Percentiles rank a stretch among this genome's conserved stretches.
Evolutionary conservation across 2,113 vertebrate genomes (phyloP).

Genomic region (Gasterosteus aculeatus): DNA sequence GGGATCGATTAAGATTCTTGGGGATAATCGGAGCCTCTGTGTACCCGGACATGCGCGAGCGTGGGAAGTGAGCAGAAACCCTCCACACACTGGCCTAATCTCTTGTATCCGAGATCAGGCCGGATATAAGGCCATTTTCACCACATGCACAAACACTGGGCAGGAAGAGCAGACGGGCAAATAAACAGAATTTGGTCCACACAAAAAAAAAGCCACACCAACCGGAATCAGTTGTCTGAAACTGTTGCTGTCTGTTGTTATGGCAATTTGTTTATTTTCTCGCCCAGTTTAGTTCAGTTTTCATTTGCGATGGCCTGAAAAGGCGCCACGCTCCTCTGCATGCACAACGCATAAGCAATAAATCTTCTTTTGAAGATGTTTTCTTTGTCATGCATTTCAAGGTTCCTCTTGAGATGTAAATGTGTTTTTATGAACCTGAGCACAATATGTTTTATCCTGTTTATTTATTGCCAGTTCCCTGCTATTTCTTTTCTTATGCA

Average conservation of each 20-base stretch:
- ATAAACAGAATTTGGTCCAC: conserved; percentile 33
- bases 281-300: conserved; percentile 2
- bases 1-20: conserved; percentile 39
- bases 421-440: neutral
- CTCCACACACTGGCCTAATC: neutral
- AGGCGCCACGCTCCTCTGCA: neutral
- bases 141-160: conserved; percentile 7
- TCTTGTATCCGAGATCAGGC: neutral
- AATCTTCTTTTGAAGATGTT: neutral
- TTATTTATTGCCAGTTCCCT: conserved; percentile 17
- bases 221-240: conserved; percentile 27
- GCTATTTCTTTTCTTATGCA: conserved; percentile 9
- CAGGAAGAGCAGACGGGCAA: conserved; percentile 14
- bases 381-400: conserved; percentile 5
- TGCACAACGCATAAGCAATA: conserved; percentile 15
- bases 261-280: conserved; percentile 14
- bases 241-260: conserved; percentile 15
- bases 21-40: conserved; percentile 18
- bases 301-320: conserved; percentile 1
- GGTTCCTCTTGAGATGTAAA: conserved; percentile 24
- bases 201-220: conserved; percentile 23
- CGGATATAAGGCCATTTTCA: conserved; percentile 1
- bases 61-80: neutral
- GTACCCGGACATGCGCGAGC: conserved; percentile 3
- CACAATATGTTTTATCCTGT: conserved; percentile 13